phyloP scores from a whole-genome alignment of 2,888 invertebrate genomes.

The Callyntrura guangdongensis region DNA sequence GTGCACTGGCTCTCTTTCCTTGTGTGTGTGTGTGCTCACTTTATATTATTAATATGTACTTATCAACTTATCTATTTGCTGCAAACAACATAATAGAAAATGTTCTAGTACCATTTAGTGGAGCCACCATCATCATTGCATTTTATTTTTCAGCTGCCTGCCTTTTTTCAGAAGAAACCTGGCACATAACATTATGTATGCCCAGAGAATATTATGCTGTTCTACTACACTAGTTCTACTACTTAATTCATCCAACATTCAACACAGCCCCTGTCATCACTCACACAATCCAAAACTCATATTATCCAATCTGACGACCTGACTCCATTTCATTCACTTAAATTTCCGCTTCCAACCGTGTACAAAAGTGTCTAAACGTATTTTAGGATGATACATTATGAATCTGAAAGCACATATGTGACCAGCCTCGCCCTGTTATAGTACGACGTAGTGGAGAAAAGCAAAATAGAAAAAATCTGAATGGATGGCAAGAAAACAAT shows the following conservation, averaged over 20 bases:
- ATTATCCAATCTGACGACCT: slow-evolving; percentile 39
- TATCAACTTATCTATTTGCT: too few species aligned
- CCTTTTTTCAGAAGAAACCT: slow-evolving; percentile 4
- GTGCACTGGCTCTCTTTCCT: neutral
- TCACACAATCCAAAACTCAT: slow-evolving; percentile 42
- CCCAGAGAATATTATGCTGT: neutral
- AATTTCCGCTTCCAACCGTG: slow-evolving; percentile 23
- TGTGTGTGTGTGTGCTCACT: neutral
- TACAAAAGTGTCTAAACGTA: neutral
- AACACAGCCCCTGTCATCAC: slow-evolving; percentile 54
- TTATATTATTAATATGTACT: neutral
- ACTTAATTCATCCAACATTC: slow-evolving; percentile 19
- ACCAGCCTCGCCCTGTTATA: neutral
- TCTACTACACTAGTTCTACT: neutral
- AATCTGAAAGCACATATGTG: slow-evolving; percentile 12
- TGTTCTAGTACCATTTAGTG: neutral
- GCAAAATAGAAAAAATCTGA: slow-evolving; percentile 38
- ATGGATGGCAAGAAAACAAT: slow-evolving; percentile 47
- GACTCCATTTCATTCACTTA: slow-evolving; percentile 50
- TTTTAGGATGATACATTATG: slow-evolving; percentile 13
- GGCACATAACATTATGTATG: slow-evolving; percentile 26
- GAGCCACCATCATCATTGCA: slow-evolving; percentile 18
- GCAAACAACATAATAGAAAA: slow-evolving; percentile 40
- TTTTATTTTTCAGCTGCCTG: slow-evolving; percentile 39
- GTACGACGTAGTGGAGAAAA: slow-evolving; percentile 1